These are phyloP conservation scores for Caenorhabditis doughertyi DNA, from an alignment of 2,888 invertebrate species.

Conservation along the genomic window DNA sequence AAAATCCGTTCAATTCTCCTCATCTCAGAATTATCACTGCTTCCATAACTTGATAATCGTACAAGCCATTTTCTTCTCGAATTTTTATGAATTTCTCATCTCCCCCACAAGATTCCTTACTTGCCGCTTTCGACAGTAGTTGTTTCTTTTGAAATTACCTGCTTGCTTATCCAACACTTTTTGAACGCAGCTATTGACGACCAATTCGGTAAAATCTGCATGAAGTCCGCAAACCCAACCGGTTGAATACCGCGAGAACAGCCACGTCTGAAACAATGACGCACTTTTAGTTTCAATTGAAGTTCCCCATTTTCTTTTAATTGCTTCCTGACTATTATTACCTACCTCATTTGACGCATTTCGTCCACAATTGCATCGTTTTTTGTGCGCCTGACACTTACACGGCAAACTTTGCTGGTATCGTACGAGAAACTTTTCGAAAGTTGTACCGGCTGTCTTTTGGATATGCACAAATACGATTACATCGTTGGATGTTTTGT, in stretches of 20 bases:
- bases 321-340: conserved; percentile 30
- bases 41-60: background rate
- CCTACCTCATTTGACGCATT: conserved; percentile 85
- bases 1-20: too few relatives aligned
- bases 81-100: too few relatives aligned
- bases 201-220: conserved; percentile 94
- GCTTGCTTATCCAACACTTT: conserved; percentile 93
- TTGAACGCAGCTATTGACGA: conserved; percentile 90
- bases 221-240: conserved; percentile 96
- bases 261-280: conserved; percentile 88
- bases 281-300: conserved; percentile 26
- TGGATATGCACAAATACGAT: conserved; percentile 99
- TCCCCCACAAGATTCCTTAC: background rate
- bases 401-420: conserved; percentile 95
- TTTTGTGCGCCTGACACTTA: conserved; percentile 87
- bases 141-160: conserved; percentile 62
- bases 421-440: conserved; percentile 96
- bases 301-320: conserved; percentile 1
- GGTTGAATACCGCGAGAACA: conserved; percentile 96
- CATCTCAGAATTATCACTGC: too few relatives aligned
- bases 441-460: conserved; percentile 97
- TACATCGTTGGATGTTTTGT: conserved; percentile 88
- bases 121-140: too few relatives aligned
- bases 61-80: too few relatives aligned
- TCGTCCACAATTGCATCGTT: conserved; percentile 82